These are phyloP conservation scores for Aselliscus stoliczkanus DNA, from an alignment of 2,797 vertebrate genomes.

Conservation along the genomic window DNA sequence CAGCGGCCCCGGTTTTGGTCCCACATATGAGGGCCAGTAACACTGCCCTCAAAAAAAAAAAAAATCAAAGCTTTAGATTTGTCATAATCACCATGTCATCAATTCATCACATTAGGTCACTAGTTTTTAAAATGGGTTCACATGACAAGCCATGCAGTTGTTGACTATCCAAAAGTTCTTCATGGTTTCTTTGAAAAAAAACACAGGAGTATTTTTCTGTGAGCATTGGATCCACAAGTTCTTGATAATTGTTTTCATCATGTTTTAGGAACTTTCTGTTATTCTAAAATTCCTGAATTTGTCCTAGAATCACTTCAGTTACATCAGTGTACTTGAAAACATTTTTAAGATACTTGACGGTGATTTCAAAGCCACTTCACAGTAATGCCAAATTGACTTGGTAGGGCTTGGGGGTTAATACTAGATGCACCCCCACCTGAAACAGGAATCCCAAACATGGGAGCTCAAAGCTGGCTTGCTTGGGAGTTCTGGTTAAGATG, in stretches of 20 bases:
- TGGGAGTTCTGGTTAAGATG: too few species aligned
- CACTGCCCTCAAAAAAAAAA: too few species aligned
- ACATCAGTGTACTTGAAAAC: neutral
- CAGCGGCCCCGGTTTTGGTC: too few species aligned
- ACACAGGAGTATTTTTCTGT: neutral
- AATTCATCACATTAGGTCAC: neutral
- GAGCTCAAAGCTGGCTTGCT: neutral
- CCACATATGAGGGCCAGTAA: too few species aligned
- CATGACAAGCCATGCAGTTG: neutral
- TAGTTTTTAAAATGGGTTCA: neutral
- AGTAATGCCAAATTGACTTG: neutral
- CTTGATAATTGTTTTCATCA: neutral
- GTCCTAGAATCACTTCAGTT: neutral
- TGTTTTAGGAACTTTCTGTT: neutral
- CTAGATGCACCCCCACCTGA: neutral
- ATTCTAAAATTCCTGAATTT: neutral
- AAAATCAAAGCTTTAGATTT: neutral
- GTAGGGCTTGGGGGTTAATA: neutral
- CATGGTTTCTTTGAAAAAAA: neutral
- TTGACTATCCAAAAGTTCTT: neutral
- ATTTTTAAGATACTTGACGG: neutral
- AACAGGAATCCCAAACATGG: fast-evolving
- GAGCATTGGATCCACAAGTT: neutral
- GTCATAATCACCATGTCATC: neutral
- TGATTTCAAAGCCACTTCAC: neutral